phyloP scores from a whole-genome alignment of 2,113 vertebrate genomes.

The Calidris pygmaea region DNA sequence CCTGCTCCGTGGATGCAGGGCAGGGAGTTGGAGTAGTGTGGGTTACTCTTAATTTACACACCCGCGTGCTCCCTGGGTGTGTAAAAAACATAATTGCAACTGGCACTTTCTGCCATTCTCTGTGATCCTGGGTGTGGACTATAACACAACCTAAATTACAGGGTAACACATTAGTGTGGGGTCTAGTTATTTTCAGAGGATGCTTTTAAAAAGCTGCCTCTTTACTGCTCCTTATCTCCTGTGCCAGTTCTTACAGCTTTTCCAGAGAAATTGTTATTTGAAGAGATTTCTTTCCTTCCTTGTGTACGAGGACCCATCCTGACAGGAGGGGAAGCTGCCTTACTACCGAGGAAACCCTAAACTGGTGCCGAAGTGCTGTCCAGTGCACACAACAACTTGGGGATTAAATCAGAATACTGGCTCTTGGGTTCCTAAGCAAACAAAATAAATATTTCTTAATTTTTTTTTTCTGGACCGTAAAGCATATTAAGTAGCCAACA shows the following conservation, averaged over 20 bases:
- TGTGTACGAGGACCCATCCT: background rate
- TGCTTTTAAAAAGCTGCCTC: background rate
- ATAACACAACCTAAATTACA: background rate
- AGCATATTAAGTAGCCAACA: background rate
- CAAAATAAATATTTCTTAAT: background rate
- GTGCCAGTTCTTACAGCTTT: background rate
- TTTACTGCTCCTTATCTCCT: background rate
- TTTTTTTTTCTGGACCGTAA: background rate
- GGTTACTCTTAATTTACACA: background rate
- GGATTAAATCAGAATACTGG: background rate
- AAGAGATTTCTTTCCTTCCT: background rate
- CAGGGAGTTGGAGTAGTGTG: background rate
- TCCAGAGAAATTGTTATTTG: background rate
- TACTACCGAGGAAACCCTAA: background rate
- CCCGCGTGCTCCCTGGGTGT: accelerated
- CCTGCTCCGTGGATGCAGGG: accelerated
- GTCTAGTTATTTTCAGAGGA: background rate
- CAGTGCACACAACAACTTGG: background rate
- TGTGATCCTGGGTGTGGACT: background rate
- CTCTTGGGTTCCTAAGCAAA: background rate
- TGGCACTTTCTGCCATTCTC: background rate
- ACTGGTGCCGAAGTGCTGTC: background rate
- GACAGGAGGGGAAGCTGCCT: background rate
- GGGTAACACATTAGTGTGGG: background rate
- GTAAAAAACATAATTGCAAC: background rate